A percentile compares a stretch with the other conserved stretches of the same genome.
These are phyloP conservation scores for Oreortyx pictus DNA, from an alignment of 2,797 vertebrate species.

Conservation along the genomic window DNA sequence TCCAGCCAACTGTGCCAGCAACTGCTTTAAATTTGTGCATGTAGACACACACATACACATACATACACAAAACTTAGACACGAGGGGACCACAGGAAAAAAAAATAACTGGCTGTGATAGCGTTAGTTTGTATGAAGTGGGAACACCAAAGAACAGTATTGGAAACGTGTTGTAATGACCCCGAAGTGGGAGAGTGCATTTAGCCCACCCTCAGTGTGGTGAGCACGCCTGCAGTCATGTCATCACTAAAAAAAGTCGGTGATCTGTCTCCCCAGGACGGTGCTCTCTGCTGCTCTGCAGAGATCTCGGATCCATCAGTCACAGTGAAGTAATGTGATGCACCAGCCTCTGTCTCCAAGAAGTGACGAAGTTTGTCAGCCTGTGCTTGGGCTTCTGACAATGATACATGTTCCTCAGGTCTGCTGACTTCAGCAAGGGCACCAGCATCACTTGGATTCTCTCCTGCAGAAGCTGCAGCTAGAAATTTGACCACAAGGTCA, in stretches of 20 bases:
- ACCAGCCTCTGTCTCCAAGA: conserved; percentile 9
- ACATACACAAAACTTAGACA: background rate
- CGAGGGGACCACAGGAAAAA: background rate
- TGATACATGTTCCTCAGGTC: conserved; percentile 25
- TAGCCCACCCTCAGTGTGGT: background rate
- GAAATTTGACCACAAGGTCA: conserved; percentile 28
- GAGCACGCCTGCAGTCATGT: conserved; percentile 25
- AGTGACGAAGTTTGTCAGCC: background rate
- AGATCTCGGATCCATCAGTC: conserved; percentile 43
- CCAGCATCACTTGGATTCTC: conserved; percentile 13
- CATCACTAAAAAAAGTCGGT: background rate
- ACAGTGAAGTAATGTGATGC: conserved; percentile 47
- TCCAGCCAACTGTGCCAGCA: background rate
- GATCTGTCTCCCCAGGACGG: conserved; percentile 18
- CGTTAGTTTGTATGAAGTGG: conserved; percentile 19
- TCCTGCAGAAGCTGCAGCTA: background rate
- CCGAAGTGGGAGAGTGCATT: background rate
- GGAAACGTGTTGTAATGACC: background rate
- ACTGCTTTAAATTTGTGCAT: background rate
- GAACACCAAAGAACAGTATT: background rate
- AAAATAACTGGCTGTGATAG: accelerated
- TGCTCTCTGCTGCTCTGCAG: conserved; percentile 14
- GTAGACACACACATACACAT: background rate
- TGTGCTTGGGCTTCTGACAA: conserved; percentile 30
- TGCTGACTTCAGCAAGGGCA: conserved; percentile 58